Conservation (phyloP, 2,797 vertebrate species). For the Alauda arvensis region DNA sequence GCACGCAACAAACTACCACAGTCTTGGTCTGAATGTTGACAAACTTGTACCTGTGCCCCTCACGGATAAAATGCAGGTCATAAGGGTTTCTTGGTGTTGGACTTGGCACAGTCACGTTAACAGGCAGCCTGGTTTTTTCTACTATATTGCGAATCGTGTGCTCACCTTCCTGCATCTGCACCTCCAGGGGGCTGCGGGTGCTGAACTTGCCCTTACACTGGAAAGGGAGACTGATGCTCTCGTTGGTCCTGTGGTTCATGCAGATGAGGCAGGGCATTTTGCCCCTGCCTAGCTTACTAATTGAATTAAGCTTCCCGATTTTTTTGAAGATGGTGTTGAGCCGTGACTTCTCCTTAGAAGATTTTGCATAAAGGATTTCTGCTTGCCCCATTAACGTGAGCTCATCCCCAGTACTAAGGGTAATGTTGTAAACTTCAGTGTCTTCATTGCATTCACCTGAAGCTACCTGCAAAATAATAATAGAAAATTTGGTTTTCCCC, state of each 20-base stretch:
- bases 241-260: constrained; percentile 98
- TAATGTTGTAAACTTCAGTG: constrained; percentile 96
- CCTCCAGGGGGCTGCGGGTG: constrained; percentile 92
- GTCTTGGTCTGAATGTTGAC: constrained; percentile 98
- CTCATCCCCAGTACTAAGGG: constrained; percentile 93
- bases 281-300: constrained; percentile 89
- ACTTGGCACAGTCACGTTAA: constrained; percentile 91
- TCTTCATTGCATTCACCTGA: constrained; percentile 98
- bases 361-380: constrained; percentile 96
- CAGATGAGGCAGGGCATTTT: constrained; percentile 99
- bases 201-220: constrained; percentile 96
- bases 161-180: constrained; percentile 98
- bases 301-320: constrained; percentile 95
- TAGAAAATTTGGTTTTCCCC: neutral
- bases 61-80: constrained; percentile 93
- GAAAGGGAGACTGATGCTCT: constrained; percentile 97
- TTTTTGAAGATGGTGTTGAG: constrained; percentile 97
- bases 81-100: constrained; percentile 92
- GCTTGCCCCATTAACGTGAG: constrained; percentile 98
- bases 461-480: constrained; percentile 81
- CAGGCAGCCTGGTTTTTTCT: constrained; percentile 93
- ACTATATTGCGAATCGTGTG: constrained; percentile 97
- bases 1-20: constrained; percentile 90
- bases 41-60: constrained; percentile 96
- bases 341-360: constrained; percentile 91